Evolutionary conservation across 2,113 vertebrate genomes (phyloP), one percentile per base, ranked within the genome.

Genomic region (Morone chrysops): DNA sequence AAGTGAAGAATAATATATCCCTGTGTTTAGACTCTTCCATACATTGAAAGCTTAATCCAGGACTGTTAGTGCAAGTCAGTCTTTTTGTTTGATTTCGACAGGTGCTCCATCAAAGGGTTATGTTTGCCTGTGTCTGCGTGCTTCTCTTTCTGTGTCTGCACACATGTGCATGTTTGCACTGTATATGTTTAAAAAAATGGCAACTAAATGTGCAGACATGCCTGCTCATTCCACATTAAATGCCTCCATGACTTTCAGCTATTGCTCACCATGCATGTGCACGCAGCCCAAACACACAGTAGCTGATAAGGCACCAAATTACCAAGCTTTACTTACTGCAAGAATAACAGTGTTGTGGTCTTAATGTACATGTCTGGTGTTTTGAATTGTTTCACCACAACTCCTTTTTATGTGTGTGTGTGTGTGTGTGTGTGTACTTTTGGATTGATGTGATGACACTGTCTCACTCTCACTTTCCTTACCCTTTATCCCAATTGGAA

Each of bases 231-330:
- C 80, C 91, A 72, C 75, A 80, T 85, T 62, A 82, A 90, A 92
- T 91, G 91, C 93, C 76, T 92, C 85, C 81, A 13, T 90, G 90
- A 87, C 76, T 90, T 83, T 90, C 72, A 90, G 84, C 83, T 88
- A 88, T 84, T 72, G 70, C 83, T 81, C 6, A 0, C 60, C 78
- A 70, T 81, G 90, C 77, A 81, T 78, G 75, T 85, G 82, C 86
- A 82, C 4, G 54, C 67, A 82, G 81, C 66, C 18, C 70, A 48
- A 89, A 89, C 81, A 66, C 86, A 85, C 80, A 80, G 80, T 75
- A 85, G 84, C 79, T 73, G 80, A 92, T 87, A 89, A 89, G 89
- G 89, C 61, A 74, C 17, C 38, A 69, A 76, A 87, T 85, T 68
- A 78, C 66, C 0, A 1, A 41, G 63, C 62, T 47, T 59, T 45